These are phyloP conservation scores for Cephalopachus bancanus DNA, from an alignment of 2,797 vertebrate species.

Conservation along the genomic window DNA sequence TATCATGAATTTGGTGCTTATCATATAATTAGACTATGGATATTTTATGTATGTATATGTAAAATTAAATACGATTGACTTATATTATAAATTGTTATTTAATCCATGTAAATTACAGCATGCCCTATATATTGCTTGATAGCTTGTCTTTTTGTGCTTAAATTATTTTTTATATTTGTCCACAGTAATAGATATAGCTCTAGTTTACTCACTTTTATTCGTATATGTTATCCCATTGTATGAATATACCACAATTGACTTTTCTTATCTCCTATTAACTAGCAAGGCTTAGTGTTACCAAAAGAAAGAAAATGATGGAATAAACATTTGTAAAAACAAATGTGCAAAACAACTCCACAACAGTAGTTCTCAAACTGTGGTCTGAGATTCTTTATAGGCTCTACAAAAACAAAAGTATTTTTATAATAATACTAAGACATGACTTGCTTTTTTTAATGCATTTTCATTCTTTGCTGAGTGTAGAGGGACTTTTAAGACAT, in stretches of 20 bases:
- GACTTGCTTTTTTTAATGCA: background rate
- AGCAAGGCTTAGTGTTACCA: background rate
- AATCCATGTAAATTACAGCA: background rate
- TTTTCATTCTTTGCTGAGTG: background rate
- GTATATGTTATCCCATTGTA: background rate
- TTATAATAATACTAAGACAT: background rate
- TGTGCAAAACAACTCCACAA: background rate
- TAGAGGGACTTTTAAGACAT: background rate
- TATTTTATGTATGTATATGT: background rate
- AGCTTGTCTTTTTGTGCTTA: background rate
- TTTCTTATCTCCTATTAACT: background rate
- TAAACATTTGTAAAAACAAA: background rate
- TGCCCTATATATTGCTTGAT: background rate
- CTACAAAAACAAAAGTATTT: background rate
- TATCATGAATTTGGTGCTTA: background rate
- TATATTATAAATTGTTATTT: background rate
- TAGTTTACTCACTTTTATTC: background rate
- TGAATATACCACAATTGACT: background rate
- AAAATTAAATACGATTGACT: too few relatives aligned
- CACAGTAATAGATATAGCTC: background rate
- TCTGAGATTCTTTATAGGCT: background rate
- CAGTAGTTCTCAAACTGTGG: background rate
- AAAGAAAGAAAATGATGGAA: background rate
- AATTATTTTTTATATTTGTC: background rate
- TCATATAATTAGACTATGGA: background rate